Evolutionary conservation across 2,113 vertebrate genomes (phyloP).

Genomic region (Bombycilla garrulus): DNA sequence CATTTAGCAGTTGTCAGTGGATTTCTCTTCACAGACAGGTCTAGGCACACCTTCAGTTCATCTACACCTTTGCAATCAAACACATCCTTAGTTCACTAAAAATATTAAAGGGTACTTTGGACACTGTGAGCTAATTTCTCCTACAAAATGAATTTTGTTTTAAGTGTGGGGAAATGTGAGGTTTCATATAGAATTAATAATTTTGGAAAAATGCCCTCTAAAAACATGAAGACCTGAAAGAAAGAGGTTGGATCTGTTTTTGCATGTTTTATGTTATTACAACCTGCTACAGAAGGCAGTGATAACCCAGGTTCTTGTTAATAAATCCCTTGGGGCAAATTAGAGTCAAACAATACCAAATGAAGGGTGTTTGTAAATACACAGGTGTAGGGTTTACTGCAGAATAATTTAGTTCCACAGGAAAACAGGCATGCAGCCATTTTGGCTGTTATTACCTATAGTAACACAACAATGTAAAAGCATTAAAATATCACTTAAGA

Average conservation of each 20-base stretch:
- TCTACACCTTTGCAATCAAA: not conserved
- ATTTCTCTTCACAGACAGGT: not conserved
- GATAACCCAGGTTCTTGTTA: not conserved
- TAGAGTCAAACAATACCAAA: not conserved
- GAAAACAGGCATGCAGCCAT: not conserved
- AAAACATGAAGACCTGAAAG: not conserved
- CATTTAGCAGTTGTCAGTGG: not conserved
- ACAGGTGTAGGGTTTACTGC: not conserved
- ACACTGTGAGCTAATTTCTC: not conserved
- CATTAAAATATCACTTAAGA: not conserved
- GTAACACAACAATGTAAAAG: fast-evolving
- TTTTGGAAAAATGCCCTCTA: not conserved
- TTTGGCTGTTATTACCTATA: not conserved
- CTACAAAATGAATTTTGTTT: not conserved
- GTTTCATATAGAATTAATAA: not conserved
- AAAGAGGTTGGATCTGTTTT: not conserved
- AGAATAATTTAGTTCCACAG: not conserved
- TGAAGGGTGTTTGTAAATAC: not conserved
- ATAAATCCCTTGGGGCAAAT: not conserved
- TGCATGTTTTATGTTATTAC: not conserved
- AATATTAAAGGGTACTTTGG: not conserved
- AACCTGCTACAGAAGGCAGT: not conserved
- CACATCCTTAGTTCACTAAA: not conserved
- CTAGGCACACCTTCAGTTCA: fast-evolving
- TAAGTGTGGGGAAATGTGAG: fast-evolving